Conservation (phyloP, 2,797 vertebrate species). For the Alca torda region DNA sequence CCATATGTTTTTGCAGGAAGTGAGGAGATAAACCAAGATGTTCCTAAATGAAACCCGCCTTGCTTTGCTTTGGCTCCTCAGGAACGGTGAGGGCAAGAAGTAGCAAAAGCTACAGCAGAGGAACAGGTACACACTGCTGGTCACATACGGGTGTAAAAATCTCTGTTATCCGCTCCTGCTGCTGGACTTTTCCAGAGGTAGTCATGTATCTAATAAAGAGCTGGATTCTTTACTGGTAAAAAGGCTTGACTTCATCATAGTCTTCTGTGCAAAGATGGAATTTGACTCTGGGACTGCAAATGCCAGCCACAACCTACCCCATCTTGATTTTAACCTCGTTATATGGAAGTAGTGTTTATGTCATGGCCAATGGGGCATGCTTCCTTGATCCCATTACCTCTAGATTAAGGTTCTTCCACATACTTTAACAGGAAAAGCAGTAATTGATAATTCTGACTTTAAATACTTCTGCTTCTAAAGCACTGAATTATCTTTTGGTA, state of each 20-base stretch:
- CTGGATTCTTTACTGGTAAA: background rate
- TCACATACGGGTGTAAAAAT: background rate
- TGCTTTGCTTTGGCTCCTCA: background rate
- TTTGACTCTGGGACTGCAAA: background rate
- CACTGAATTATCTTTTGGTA: background rate
- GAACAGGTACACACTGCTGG: background rate
- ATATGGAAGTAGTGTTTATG: background rate
- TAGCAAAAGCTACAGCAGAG: background rate
- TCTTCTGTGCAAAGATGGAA: background rate
- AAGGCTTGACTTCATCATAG: background rate
- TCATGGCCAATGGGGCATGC: background rate
- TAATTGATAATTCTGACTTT: background rate
- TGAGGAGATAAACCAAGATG: background rate
- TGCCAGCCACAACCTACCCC: background rate
- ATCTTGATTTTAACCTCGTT: background rate
- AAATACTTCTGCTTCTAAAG: background rate
- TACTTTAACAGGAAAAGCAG: background rate
- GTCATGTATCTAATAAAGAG: background rate
- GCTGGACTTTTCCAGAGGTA: background rate
- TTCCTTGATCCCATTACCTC: background rate
- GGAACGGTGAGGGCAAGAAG: background rate
- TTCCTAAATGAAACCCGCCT: constrained; percentile 10
- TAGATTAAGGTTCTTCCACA: background rate
- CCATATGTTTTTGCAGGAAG: background rate
- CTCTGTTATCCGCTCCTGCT: background rate